phyloP scores from a whole-genome alignment of 2,113 vertebrate species.

The Platichthys flesus region DNA sequence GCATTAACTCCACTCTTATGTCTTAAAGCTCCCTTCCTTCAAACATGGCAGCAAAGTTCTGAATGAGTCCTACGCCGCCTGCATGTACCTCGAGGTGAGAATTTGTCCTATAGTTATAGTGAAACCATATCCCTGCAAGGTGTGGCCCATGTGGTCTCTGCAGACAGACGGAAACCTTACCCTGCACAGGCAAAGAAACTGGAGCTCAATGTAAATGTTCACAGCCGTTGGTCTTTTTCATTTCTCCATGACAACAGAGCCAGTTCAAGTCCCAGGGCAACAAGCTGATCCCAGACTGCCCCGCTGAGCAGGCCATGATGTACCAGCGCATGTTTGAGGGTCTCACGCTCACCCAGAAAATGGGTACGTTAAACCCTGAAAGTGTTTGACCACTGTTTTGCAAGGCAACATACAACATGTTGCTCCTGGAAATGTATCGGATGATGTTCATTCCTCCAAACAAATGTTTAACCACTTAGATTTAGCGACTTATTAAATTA shows the following conservation, averaged over 20 bases:
- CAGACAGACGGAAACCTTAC: background rate
- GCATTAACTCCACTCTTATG: background rate
- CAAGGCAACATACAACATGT: background rate
- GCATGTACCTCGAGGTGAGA: slow-evolving; percentile 83
- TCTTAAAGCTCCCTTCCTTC: slow-evolving; percentile 78
- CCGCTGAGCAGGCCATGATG: slow-evolving; percentile 67
- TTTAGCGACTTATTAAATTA: background rate
- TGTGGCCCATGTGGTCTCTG: too few relatives aligned
- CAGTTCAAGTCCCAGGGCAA: slow-evolving; percentile 78
- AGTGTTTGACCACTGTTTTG: background rate
- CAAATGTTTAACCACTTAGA: background rate
- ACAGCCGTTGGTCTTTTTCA: background rate
- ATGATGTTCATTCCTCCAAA: too few relatives aligned
- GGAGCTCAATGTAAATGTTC: background rate
- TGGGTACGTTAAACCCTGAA: slow-evolving; percentile 30
- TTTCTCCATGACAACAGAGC: slow-evolving; percentile 56
- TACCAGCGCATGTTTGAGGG: slow-evolving; percentile 81
- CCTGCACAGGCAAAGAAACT: slow-evolving; percentile 8
- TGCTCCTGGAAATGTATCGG: too few relatives aligned
- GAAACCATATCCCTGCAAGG: background rate
- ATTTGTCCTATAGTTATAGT: background rate
- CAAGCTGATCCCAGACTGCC: slow-evolving; percentile 71
- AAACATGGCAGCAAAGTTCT: slow-evolving; percentile 68
- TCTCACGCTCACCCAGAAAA: slow-evolving; percentile 58
- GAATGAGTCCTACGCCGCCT: slow-evolving; percentile 80